phyloP scores from a whole-genome alignment of 1,140 invertebrate genomes.

The Tetranychus urticae region DNA sequence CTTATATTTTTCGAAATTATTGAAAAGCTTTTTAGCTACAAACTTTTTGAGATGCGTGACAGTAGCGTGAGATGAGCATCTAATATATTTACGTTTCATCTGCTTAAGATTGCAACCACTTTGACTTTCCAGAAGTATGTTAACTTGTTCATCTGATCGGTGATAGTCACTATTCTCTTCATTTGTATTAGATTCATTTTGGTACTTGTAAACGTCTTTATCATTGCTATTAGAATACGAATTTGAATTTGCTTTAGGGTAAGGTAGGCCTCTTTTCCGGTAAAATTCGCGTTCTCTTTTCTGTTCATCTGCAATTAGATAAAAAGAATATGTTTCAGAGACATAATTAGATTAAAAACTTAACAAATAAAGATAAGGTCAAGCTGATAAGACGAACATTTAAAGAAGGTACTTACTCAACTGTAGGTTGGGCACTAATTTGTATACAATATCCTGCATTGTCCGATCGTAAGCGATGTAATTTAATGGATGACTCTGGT shows the following conservation, averaged over 20 bases:
- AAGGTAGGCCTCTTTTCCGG: conserved; percentile 13
- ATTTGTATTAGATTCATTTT: conserved; percentile 7
- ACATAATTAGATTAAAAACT: not conserved
- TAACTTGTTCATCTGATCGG: conserved; percentile 81
- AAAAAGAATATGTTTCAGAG: not conserved
- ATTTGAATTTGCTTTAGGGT: conserved; percentile 11
- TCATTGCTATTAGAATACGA: not conserved
- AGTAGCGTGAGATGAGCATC: conserved; percentile 82
- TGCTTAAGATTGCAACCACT: conserved; percentile 39
- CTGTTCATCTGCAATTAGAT: conserved; percentile 13
- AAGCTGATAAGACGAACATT: not conserved
- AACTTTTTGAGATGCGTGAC: conserved; percentile 94
- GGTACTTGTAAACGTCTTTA: conserved; percentile 5
- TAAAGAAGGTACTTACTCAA: conserved; percentile 30
- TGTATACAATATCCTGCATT: conserved; percentile 97
- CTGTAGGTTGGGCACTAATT: conserved; percentile 73
- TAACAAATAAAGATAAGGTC: not conserved
- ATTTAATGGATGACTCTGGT: conserved; percentile 86
- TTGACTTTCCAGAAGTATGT: conserved; percentile 60
- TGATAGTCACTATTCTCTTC: conserved; percentile 60
- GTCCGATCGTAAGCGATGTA: conserved; percentile 93
- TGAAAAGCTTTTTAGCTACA: conserved; percentile 80
- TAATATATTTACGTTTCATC: conserved; percentile 62
- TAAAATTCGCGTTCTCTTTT: conserved; percentile 16
- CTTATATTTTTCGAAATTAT: conserved; percentile 71